phyloP scores from a whole-genome alignment of 2,113 vertebrate species.

The Poecilia latipinna region DNA sequence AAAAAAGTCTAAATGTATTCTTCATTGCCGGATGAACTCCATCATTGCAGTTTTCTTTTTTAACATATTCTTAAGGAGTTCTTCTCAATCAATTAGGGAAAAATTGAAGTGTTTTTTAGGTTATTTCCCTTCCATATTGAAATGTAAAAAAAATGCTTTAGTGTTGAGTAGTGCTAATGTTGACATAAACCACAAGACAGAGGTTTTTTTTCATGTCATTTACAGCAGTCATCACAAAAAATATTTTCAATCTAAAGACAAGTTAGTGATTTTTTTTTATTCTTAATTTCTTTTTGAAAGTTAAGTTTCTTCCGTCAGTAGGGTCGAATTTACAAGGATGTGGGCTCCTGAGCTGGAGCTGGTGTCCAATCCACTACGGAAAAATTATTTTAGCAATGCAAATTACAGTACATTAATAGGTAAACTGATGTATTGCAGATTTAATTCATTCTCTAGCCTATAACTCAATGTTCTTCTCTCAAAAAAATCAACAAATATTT shows the following conservation, averaged over 20 bases:
- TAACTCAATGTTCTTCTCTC: too few species aligned
- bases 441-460: too few species aligned
- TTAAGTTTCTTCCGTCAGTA: too few species aligned
- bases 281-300: neutral
- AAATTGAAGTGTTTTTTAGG: neutral
- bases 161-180: neutral
- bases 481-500: too few species aligned
- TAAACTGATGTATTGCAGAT: too few species aligned
- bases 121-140: neutral
- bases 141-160: neutral
- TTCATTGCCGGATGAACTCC: neutral
- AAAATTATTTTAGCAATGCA: too few species aligned
- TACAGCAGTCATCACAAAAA: neutral
- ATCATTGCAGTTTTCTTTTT: neutral
- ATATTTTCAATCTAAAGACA: neutral
- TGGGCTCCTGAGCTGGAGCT: too few species aligned
- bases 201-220: neutral
- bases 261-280: neutral
- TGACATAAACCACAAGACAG: neutral
- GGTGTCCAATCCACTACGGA: too few species aligned
- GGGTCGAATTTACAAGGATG: too few species aligned
- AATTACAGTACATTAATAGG: too few species aligned
- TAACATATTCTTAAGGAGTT: neutral
- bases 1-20: neutral
- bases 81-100: neutral